Percentiles rank a stretch among this genome's conserved stretches.
Conservation (phyloP, 2,797 vertebrate genomes). For the Trachurus trachurus region DNA sequence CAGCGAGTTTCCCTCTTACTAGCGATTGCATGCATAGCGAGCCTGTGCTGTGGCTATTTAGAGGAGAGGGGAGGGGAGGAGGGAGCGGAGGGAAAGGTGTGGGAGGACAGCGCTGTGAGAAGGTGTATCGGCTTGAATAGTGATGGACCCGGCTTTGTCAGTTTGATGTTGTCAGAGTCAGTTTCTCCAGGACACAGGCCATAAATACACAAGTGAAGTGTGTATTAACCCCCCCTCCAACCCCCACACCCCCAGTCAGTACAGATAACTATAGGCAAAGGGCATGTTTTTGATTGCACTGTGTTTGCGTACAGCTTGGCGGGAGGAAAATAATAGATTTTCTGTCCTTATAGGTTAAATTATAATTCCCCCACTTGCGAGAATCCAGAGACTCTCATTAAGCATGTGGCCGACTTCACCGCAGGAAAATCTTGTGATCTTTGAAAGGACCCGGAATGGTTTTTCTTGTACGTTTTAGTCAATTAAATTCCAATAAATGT, state of each 20-base stretch:
- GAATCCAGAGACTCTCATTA: conserved; percentile 44
- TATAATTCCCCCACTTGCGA: conserved; percentile 50
- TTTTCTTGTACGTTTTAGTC: conserved; percentile 3
- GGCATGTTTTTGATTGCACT: conserved; percentile 50
- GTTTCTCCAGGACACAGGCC: conserved; percentile 32
- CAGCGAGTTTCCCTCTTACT: conserved; percentile 23
- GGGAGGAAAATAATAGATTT: conserved; percentile 59
- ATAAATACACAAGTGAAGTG: conserved; percentile 33
- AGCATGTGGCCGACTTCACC: conserved; percentile 21
- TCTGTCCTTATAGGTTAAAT: conserved; percentile 60
- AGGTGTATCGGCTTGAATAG: conserved; percentile 64
- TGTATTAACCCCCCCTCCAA: conserved; percentile 32
- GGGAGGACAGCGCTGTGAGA: conserved; percentile 70
- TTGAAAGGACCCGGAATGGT: conserved; percentile 3
- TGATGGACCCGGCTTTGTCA: conserved; percentile 53
- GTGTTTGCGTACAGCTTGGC: conserved; percentile 57
- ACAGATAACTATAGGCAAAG: conserved; percentile 61
- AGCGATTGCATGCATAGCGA: conserved; percentile 46
- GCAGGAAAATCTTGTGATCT: conserved; percentile 29
- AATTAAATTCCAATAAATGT: neutral
- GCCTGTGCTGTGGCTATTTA: conserved; percentile 52
- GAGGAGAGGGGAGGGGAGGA: conserved; percentile 41
- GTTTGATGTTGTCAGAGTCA: conserved; percentile 52
- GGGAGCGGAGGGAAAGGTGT: conserved; percentile 45
- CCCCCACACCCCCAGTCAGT: conserved; percentile 12